These are phyloP conservation scores for Mesitornis unicolor DNA, from an alignment of 2,113 vertebrate species.

Conservation along the genomic window DNA sequence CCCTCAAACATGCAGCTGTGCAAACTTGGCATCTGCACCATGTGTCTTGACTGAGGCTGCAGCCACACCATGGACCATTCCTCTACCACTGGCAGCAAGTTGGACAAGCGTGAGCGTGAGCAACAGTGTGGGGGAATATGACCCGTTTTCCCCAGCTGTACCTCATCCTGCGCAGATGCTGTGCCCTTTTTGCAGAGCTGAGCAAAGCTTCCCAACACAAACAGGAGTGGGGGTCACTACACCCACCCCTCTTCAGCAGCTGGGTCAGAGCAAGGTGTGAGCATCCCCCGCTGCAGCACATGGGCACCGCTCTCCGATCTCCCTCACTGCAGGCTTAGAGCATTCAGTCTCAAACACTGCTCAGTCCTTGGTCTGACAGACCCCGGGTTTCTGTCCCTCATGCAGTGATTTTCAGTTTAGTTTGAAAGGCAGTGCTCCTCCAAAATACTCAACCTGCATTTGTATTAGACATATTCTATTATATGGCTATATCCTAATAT, in stretches of 20 bases:
- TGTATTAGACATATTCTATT: not conserved
- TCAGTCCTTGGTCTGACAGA: accelerated
- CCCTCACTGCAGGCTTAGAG: not conserved
- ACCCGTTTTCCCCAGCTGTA: not conserved
- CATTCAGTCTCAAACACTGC: not conserved
- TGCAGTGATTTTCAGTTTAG: accelerated
- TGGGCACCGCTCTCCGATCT: accelerated
- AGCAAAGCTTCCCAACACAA: not conserved
- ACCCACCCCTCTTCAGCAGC: not conserved
- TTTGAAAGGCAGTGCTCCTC: not conserved
- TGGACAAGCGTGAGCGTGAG: not conserved
- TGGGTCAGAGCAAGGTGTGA: not conserved
- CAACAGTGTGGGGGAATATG: not conserved
- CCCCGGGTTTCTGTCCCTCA: not conserved
- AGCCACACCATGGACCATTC: not conserved
- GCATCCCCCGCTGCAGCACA: no score
- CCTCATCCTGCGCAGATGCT: not conserved
- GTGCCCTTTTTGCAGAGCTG: not conserved
- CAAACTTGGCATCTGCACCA: not conserved
- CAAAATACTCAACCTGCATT: not conserved
- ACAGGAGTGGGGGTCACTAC: not conserved
- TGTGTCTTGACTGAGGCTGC: not conserved
- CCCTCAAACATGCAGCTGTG: accelerated
- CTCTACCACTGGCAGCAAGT: not conserved
- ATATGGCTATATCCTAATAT: no score